phyloP scores from a whole-genome alignment of 2,888 invertebrate genomes.

The Argyresthia goedartella region DNA sequence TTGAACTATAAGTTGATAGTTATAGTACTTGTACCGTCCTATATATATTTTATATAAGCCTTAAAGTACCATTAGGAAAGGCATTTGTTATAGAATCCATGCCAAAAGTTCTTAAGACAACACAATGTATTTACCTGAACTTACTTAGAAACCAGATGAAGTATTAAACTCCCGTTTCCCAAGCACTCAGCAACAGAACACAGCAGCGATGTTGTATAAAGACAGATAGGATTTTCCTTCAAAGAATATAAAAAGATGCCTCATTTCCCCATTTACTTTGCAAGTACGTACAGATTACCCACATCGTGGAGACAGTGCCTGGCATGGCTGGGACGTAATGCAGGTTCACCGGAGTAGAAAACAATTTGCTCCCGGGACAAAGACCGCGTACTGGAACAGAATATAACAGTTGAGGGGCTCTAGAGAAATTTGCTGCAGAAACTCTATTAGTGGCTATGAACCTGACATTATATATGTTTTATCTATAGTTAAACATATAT shows the following conservation, averaged over 20 bases:
- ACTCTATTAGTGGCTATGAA: neutral
- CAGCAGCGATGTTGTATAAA: neutral
- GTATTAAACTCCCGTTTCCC: neutral
- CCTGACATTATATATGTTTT: neutral
- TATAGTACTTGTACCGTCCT: too few species aligned
- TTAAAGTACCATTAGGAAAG: too few species aligned
- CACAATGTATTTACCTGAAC: neutral
- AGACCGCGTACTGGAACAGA: neutral
- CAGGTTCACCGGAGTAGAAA: constrained; percentile 20
- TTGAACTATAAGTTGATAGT: too few species aligned
- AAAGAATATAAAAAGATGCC: neutral
- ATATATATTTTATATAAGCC: too few species aligned
- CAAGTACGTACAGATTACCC: constrained; percentile 4
- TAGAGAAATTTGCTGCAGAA: too few species aligned
- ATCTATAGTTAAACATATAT: too few species aligned
- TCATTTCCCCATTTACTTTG: constrained; percentile 5
- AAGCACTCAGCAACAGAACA: too few species aligned
- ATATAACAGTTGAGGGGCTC: neutral
- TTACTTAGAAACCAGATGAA: neutral
- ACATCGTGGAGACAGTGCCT: constrained; percentile 7
- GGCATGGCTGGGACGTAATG: constrained; percentile 16
- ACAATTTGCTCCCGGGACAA: constrained; percentile 19
- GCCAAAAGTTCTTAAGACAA: neutral
- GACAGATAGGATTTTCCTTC: neutral
- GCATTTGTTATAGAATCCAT: too few species aligned